Base-by-base conservation (phyloP, 2,888 invertebrate species). In the Bombyx huttoni region DNA sequence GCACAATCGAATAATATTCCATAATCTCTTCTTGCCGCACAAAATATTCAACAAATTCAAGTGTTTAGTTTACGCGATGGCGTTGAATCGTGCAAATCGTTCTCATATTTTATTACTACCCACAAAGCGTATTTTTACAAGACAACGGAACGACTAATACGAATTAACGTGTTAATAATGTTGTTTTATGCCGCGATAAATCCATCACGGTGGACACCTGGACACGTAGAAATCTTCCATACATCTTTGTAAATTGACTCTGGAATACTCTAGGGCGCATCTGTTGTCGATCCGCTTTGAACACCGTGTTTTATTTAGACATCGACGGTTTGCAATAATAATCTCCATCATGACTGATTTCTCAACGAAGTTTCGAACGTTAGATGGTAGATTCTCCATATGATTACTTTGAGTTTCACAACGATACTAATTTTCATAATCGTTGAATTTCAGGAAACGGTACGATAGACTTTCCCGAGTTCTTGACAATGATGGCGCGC, bases 401-500 rank as follows among this genome's bases (percentile, higher is more conserved):
- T 24, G 5, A 2, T 3, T 24, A 24, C 24, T 24, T 24, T 24
- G 24, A 24, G 2, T 24, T 24, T 24, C 24, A 24, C 24, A 24
- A 24, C 5, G 5, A 24, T 24, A 5, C 24, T 40, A 40, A 40
- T 40, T 40, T 40, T 40, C 3, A 12, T 12, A 40, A 40, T 46
- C n/a, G 54, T 0, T 49, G 7, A 48, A 56, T 83, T 86, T 54
- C 83, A 98, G 98, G 98, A 78, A 99, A 99, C 89, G 99, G 99
- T 78, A 99, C 98, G 85, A 99, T 99, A 90, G 99, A 99, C 91
- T 99, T 99, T 90, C 98, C 98, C 71, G 99, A 99, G 91, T 99
- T 99, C 92, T 93, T 99, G 76, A 98, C 98, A 82, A 99, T 99
- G 98, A 99, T 99, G 99, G 99, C 99, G 76, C 94, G 98, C 80